Percentiles rank a stretch among this genome's conserved stretches.
Evolutionary conservation across 2,797 vertebrate genomes (phyloP).

Genomic region (Arrhamphus sclerolepis): DNA sequence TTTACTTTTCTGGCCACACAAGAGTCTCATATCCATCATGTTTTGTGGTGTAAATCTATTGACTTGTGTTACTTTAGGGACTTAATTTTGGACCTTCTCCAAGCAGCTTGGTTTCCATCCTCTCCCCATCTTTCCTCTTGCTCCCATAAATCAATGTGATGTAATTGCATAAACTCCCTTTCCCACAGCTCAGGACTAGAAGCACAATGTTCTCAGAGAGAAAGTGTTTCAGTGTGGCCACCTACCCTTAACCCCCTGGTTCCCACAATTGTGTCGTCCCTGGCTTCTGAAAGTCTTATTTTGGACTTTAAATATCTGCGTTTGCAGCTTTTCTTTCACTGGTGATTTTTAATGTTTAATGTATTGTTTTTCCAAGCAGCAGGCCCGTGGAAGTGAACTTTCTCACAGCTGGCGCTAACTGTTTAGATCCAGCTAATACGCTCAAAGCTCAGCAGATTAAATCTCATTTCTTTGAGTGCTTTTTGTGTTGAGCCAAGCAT

Average conservation of each 20-base stretch:
- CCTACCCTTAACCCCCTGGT: slow-evolving; percentile 62
- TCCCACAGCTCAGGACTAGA: slow-evolving; percentile 72
- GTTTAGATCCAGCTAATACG: slow-evolving; percentile 69
- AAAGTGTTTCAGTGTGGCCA: slow-evolving; percentile 67
- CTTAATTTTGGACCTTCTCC: slow-evolving; percentile 74
- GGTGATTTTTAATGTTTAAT: slow-evolving; percentile 45
- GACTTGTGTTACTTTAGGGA: slow-evolving; percentile 79
- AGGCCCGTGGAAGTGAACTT: slow-evolving; percentile 43
- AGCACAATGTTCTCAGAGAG: slow-evolving; percentile 56
- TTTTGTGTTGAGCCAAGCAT: slow-evolving; percentile 71
- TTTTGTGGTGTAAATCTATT: slow-evolving; percentile 78
- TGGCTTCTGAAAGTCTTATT: slow-evolving; percentile 52
- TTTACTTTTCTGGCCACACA: slow-evolving; percentile 48
- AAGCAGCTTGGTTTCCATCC: slow-evolving; percentile 79
- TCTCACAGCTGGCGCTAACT: slow-evolving; percentile 64
- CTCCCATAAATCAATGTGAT: slow-evolving; percentile 83
- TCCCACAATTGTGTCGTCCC: slow-evolving; percentile 47
- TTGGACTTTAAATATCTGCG: slow-evolving; percentile 33
- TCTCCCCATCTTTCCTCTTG: slow-evolving; percentile 68
- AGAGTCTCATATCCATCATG: slow-evolving; percentile 73
- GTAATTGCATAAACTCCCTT: slow-evolving; percentile 81
- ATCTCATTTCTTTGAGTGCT: slow-evolving; percentile 76
- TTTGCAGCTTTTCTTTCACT: slow-evolving; percentile 35
- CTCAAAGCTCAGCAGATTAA: slow-evolving; percentile 72
- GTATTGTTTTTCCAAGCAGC: slow-evolving; percentile 48